Evolutionary conservation across 1,140 invertebrate genomes (phyloP).

Genomic region (Doryteuthis pealeii): DNA sequence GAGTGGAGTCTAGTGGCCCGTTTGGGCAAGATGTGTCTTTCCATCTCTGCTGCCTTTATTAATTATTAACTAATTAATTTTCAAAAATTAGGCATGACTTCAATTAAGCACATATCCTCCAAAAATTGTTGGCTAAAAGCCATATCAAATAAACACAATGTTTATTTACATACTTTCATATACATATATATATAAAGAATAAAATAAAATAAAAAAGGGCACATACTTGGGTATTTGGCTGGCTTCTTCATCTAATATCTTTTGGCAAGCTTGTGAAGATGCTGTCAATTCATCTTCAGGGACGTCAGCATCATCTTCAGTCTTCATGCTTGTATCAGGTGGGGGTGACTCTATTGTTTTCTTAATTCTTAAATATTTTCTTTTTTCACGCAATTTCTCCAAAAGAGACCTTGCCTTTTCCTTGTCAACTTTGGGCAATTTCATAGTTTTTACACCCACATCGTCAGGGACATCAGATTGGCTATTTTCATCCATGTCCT

Average conservation of each 20-base stretch:
- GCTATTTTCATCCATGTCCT: background rate
- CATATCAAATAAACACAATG: too few relatives aligned
- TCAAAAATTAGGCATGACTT: too few relatives aligned
- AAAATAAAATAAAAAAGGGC: background rate
- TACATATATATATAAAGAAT: too few relatives aligned
- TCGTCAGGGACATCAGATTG: background rate
- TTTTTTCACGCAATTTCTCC: slow-evolving; percentile 1
- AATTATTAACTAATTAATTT: too few relatives aligned
- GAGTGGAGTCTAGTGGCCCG: too few relatives aligned
- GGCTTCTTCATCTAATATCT: slow-evolving; percentile 3
- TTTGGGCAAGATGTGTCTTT: too few relatives aligned
- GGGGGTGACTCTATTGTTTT: background rate
- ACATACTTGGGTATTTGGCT: slow-evolving; percentile 1
- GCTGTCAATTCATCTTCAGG: background rate
- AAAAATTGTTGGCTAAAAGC: too few relatives aligned
- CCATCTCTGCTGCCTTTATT: too few relatives aligned
- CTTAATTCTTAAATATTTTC: background rate
- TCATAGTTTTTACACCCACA: background rate
- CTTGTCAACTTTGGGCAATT: background rate
- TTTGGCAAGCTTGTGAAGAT: background rate
- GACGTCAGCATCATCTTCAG: background rate
- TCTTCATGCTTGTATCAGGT: background rate
- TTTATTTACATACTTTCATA: too few relatives aligned
- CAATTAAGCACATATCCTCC: too few relatives aligned
- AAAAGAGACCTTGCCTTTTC: background rate